Evolutionary conservation across 2,888 invertebrate genomes (phyloP), one percentile per base, ranked within the genome.

Genomic region (Platerodrilus igneus): DNA sequence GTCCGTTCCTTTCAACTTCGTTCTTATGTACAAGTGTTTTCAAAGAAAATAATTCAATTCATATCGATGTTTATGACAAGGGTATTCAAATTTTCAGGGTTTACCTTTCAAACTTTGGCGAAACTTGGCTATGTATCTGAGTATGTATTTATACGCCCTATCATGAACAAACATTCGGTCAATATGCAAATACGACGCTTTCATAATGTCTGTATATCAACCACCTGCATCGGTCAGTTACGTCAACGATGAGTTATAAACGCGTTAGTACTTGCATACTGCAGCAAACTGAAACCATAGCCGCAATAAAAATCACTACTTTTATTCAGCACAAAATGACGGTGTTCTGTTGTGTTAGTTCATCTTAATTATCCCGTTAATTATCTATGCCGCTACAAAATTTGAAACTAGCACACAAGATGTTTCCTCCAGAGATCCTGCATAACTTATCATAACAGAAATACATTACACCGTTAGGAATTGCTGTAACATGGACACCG

Each of bases 141-240:
- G 55, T 59, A 64, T 63, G 62, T 67, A 60, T 62, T 48, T 58
- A 56, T 59, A 60, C 60, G 57, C 62, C 58, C 60, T 62, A 64
- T 66, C 64, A 63, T 58, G 62, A 62, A 63, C 64, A 63, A 65
- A 65, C 65, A 63, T n/a, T n/a, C 56, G 58, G 60, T 58, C 59
- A 55, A 62, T 66, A 65, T 66, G 66, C 58, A 64, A 67, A 66
- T 65, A 56, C 42, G 52, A 55, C 55, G 52, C 55, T 51, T 57
- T 56, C 55, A n/a, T 51, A 57, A 52, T 55, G 52, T 52, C 53
- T 41, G 39, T 41, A 32, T 38, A 43, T 41, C 26, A 35, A 31
- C 54, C 64, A 67, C 67, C 67, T 67, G 67, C 65, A 64, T 63
- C 64, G 67, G 66, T 67, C 66, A 66, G 67, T 57, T 65, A 52